Conservation (phyloP, 2,797 vertebrate species). For the Clarias pachynema region DNA sequence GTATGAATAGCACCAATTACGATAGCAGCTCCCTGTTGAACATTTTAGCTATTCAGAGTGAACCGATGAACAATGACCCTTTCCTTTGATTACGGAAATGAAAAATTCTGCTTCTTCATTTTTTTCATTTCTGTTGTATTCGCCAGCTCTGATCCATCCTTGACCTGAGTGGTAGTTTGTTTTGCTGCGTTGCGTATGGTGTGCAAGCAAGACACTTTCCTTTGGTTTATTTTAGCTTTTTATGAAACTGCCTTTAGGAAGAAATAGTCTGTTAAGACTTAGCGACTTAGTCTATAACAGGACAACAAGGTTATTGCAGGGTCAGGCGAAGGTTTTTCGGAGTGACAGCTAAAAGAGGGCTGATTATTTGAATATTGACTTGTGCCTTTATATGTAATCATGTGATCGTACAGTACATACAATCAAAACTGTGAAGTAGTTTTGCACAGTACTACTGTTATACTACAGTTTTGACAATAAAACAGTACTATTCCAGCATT, state of each 20-base stretch:
- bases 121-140: conserved; percentile 16
- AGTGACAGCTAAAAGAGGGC: conserved; percentile 52
- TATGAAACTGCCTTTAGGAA: conserved; percentile 16
- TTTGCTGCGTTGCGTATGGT: conserved; percentile 10
- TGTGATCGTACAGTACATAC: conserved; percentile 35
- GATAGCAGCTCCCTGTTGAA: background rate
- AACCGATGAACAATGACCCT: conserved; percentile 13
- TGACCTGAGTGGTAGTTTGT: conserved; percentile 32
- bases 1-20: conserved; percentile 23
- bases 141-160: conserved; percentile 14
- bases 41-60: background rate
- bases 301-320: conserved; percentile 13
- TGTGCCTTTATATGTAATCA: conserved; percentile 38
- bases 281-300: background rate
- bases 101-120: conserved; percentile 6
- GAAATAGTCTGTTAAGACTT: conserved; percentile 5
- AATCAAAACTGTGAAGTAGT: conserved; percentile 43
- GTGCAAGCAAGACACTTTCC: conserved; percentile 1
- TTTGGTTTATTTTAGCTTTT: conserved; percentile 23
- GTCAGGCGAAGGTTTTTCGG: conserved; percentile 45
- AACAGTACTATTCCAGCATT: no score
- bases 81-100: conserved; percentile 29
- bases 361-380: conserved; percentile 49
- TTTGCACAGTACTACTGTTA: no score
- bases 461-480: no score